phyloP scores from a whole-genome alignment of 2,888 invertebrate genomes.

The Stenoptilia bipunctidactyla region DNA sequence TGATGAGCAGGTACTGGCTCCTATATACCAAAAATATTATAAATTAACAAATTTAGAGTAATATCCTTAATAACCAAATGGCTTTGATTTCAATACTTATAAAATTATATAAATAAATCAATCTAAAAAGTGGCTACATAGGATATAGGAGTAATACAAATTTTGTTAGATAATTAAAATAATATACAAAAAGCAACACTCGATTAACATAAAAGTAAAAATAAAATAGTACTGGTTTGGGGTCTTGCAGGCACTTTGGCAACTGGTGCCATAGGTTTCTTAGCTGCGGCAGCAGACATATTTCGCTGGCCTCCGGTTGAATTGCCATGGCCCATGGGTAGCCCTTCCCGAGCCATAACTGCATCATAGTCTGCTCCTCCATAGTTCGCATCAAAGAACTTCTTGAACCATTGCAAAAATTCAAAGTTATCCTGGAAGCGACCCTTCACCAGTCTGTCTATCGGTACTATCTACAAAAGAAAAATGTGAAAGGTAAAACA shows the following conservation, averaged over 20 bases:
- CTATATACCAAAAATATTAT: no score
- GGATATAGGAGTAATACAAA: not conserved
- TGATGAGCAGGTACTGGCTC: no score
- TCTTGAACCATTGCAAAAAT: constrained; percentile 99
- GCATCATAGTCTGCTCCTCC: constrained; percentile 95
- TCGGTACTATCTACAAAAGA: constrained; percentile 87
- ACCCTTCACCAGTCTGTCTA: constrained; percentile 96
- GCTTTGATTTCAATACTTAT: no score
- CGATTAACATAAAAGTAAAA: constrained; percentile 26
- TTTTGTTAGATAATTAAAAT: not conserved
- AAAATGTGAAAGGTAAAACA: constrained; percentile 44
- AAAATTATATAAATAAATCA: no score
- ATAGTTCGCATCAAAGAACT: constrained; percentile 99
- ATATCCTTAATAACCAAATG: no score
- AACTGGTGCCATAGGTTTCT: constrained; percentile 60
- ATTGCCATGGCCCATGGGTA: constrained; percentile 85
- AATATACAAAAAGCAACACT: constrained; percentile 19
- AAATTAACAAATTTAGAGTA: no score
- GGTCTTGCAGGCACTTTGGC: constrained; percentile 74
- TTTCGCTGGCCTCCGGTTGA: constrained; percentile 61
- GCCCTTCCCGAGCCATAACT: constrained; percentile 86
- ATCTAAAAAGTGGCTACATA: no score
- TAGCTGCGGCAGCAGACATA: constrained; percentile 34
- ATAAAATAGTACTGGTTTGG: constrained; percentile 69
- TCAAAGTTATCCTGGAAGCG: constrained; percentile 99